Evolutionary conservation across 2,797 vertebrate species (phyloP), one percentile per base, ranked within the genome.

Genomic region (Lindbergichthys nudifrons): DNA sequence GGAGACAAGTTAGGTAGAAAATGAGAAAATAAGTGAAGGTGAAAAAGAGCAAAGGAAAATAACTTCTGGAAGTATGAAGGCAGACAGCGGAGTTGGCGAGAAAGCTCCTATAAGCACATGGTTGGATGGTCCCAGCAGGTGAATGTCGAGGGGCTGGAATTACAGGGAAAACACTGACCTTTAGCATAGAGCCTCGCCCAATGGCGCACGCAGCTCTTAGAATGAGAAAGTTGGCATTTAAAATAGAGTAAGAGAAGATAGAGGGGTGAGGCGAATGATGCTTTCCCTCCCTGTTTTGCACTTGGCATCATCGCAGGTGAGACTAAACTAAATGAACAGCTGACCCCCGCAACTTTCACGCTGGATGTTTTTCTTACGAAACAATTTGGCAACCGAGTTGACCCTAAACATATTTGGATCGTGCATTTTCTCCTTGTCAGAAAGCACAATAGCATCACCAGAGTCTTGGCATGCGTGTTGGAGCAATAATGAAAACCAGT

Each of bases 101-200:
- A 77, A 58, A 83, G 65, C 30, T 48, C 26, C 59, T 14, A 46
- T 77, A 16, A 77, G 56, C 3, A 0, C 57, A 68, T 23, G 85
- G 73, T 43, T 54, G 81, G 83, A 76, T 62, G 70, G 77, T 61
- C 88, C 70, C 87, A 82, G 92, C 85, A 80, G 87, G 91, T 72
- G 86, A 26, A 73, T 59, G 82, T 78, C 12, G 46, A 39, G 73
- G 59, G 68, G 63, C 70, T 75, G 87, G 69, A 83, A 73, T 85
- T 86, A 85, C 79, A 73, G 13, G 43, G 63, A 61, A 75, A 77
- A 82, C 81, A 32, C 47, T 73, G 83, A 79, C 83, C 78, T 88
- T 90, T 80, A 73, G 81, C 70, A 10, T 15, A 32, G 52, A 58
- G 54, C n/a, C 45, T 58, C 42, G 18, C 30, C 43, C n/a, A 23